A percentile compares a stretch with the other conserved stretches of the same genome.
These are phyloP conservation scores for Erythrolamprus reginae DNA, from an alignment of 2,113 vertebrate species.

Conservation along the genomic window DNA sequence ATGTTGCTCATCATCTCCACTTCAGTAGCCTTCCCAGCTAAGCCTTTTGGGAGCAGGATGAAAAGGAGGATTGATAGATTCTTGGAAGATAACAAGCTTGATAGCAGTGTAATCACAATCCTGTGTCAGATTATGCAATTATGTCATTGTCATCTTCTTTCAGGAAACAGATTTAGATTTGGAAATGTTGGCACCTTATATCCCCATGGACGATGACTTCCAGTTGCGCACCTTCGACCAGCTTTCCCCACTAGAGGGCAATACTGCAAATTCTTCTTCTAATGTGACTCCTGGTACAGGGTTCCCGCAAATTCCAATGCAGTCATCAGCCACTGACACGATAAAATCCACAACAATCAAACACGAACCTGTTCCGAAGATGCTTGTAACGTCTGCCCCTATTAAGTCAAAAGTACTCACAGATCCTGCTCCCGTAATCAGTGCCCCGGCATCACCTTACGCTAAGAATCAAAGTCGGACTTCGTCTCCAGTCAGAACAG, in stretches of 20 bases:
- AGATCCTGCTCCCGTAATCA: constrained; percentile 23
- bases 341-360: constrained; percentile 53
- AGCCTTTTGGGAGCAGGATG: neutral
- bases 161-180: constrained; percentile 86
- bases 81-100: neutral
- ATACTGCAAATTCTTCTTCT: constrained; percentile 60
- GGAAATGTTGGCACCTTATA: constrained; percentile 97
- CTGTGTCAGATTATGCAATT: neutral
- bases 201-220: constrained; percentile 97
- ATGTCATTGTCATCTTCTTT: neutral
- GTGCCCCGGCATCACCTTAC: constrained; percentile 70
- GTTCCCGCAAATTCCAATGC: constrained; percentile 56
- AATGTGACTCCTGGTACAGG: constrained; percentile 40
- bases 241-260: constrained; percentile 74
- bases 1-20: neutral
- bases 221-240: constrained; percentile 85
- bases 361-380: constrained; percentile 53
- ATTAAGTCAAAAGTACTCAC: constrained; percentile 53
- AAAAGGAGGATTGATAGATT: neutral
- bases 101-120: neutral
- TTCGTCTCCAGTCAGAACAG: constrained; percentile 72
- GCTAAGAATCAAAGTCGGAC: constrained; percentile 64
- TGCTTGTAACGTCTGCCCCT: constrained; percentile 56
- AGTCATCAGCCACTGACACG: constrained; percentile 51
- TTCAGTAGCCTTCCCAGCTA: neutral